Evolutionary conservation across 2,888 invertebrate genomes (phyloP), one percentile per base, ranked within the genome.

Genomic region (Lordiphosa andalusiaca): DNA sequence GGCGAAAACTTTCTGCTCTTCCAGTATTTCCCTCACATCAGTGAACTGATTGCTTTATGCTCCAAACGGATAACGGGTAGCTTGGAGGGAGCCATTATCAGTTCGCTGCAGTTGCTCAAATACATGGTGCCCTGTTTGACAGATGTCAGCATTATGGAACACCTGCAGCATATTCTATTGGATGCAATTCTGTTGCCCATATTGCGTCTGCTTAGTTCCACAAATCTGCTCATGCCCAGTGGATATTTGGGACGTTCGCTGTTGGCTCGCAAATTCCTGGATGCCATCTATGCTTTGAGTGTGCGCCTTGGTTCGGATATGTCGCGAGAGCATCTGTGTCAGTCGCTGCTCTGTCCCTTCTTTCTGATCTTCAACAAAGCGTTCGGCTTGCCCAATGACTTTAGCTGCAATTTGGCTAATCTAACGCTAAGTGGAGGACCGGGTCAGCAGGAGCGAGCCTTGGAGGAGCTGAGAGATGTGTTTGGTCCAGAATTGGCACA

Each of bases 11-110:
- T 97, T 61, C 94, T 97, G 82, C 91, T 97, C 69, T 91, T 95
- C 72, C 98, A 98, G 89, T 98, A 97, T 89, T 91, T 98, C 67
- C 96, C 97, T 0, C 96, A 97, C 86, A 94, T 96, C 90, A 94
- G 94, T 30, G 97, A 97, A 86, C 88, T 97, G 62, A 93, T 96
- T 46, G 93, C 94, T 1, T 92, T 95, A 12, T 96, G 96, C 73
- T 93, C 95, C 62, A 92, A 94, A 62, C 93, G 95, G 66, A 90
- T 98, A 68, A 96, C 96, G 0, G 90, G 93, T 3, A 95, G 95
- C 84, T 91, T 97, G 47, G 98, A 98, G 91, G 96, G 96, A 13
- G 97, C 96, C 3, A 91, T 97, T 5, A 93, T 97, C 37, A 96
- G 96, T 0, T 95, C 95, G 55, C 89, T 97, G 65, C 94, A 95